Evolutionary conservation across 2,113 vertebrate species (phyloP), one percentile per base, ranked within the genome.

Genomic region (Podilymbus podiceps): DNA sequence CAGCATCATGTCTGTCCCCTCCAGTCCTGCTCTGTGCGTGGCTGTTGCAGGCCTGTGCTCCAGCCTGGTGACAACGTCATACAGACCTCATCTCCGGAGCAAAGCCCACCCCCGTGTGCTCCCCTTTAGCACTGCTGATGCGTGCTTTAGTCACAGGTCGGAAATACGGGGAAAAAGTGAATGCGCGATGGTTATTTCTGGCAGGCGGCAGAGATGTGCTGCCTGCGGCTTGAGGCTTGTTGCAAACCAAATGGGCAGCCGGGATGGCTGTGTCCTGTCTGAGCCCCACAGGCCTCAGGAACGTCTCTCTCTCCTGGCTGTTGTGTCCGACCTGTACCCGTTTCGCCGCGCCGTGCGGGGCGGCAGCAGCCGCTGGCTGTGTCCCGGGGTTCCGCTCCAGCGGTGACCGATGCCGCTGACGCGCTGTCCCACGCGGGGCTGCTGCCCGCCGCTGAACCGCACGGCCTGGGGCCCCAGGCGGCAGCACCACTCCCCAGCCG

Each of bases 1-100:
- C 2, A 71, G 5, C 47, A 5, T 2, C 9, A 0, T 2, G 38
- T 5, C 21, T 4, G 9, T 6, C 31, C 30, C 56, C 13, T 24
- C 59, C 0, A 1, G 38, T 17, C 30, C n/a, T 22, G 6, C 18
- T 23, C 55, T 0, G 1, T 1, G 12, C 1, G 7, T 21, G 56
- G 35, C 56, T 19, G 24, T 6, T 0, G 20, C 38, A 5, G 44
- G 14, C 15, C n/a, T 6, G 72, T 27, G 47, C 12, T 44, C 50
- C 80, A 11, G 50, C 25, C 13, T 3, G 6, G 67, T 50, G 77
- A 40, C 73, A 25, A 0, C 1, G 35, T 4, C 63, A 1, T 1
- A 8, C 22, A 1, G 24, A 27, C 17, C 31, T 33, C 4, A 1
- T 3, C 44, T 4, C 9, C 7, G 74, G 58, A 46, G 8, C 23